Evolutionary conservation across 2,797 vertebrate genomes (phyloP), one percentile per base, ranked within the genome.

Genomic region (Lophura swinhoii): DNA sequence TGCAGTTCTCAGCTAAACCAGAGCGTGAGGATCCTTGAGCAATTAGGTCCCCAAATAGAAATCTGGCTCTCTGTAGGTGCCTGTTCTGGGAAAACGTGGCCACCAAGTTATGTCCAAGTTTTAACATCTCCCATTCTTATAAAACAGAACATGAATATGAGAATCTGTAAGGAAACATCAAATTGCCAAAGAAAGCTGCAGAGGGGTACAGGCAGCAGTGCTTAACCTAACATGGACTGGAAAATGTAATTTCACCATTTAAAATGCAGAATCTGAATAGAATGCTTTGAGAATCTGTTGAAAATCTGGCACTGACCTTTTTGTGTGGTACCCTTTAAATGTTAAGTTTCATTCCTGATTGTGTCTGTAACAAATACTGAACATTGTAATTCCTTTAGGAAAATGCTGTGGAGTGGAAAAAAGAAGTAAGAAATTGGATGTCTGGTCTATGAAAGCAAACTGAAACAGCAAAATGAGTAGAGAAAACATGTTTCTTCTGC

Each of bases 401-500:
- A 88, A 70, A 83, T 74, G 39, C 13, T 51, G 5, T 60, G 35
- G n/a, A 79, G 43, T 51, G 55, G 31, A 21, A 63, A 55, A 83
- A 89, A 95, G 15, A 51, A 70, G 41, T 62, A 86, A 72, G 62
- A 87, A 92, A 90, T 53, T 74, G 41, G 26, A 77, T 95, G 29
- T 41, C 49, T 62, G n/a, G 44, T 87, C 31, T 94, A 88, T 55
- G 58, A 90, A 93, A 90, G 72, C 43, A 90, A 79, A 26, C 41
- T 91, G 67, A 64, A 49, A 18, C 37, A 77, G 80, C 43, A 63
- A 26, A 88, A 90, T 87, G 68, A 84, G 75, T 85, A 87, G 53
- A 69, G 53, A 90, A 93, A 88, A 82, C 72, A 74, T 88, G 53
- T 88, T 94, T 95, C 41, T 91, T 87, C 84, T 95, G 64, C 56